phyloP scores from a whole-genome alignment of 2,888 invertebrate genomes.

The Andrena bucephala region DNA sequence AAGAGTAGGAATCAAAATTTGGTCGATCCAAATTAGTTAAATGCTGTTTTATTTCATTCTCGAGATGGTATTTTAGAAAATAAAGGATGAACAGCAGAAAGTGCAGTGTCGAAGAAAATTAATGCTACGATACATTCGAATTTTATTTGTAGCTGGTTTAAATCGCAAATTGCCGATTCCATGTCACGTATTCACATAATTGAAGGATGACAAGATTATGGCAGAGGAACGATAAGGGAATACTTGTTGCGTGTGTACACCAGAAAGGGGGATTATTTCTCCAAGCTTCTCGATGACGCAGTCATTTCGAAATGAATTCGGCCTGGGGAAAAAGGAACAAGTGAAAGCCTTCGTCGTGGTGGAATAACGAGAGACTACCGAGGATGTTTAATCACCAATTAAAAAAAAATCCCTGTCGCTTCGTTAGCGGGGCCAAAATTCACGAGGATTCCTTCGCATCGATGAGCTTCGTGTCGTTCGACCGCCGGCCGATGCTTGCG shows the following conservation, averaged over 20 bases:
- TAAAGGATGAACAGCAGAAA: too few species aligned
- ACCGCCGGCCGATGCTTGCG: constrained; percentile 10
- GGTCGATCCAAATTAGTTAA: too few species aligned
- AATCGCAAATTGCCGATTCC: too few species aligned
- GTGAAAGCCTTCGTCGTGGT: not conserved
- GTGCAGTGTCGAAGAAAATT: too few species aligned
- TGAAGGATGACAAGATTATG: too few species aligned
- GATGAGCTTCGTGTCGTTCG: constrained; percentile 16
- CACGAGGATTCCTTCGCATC: constrained; percentile 19
- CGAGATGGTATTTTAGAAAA: too few species aligned
- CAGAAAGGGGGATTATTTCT: not conserved
- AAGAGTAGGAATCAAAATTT: too few species aligned
- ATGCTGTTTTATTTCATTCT: too few species aligned
- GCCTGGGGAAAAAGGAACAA: not conserved
- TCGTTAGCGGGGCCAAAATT: constrained; percentile 40
- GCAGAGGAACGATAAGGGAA: too few species aligned
- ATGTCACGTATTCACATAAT: too few species aligned
- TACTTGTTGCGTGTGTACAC: not conserved
- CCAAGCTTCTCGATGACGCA: not conserved
- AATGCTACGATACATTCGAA: too few species aligned
- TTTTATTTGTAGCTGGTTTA: too few species aligned
- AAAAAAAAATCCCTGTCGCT: constrained; percentile 31
- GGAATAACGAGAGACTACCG: constrained; percentile 45
- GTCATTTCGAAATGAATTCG: constrained; percentile 20
- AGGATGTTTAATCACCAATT: constrained; percentile 58